A percentile compares a stretch with the other conserved stretches of the same genome.
Conservation (phyloP, 2,888 invertebrate species). For the Ctena decussata region DNA sequence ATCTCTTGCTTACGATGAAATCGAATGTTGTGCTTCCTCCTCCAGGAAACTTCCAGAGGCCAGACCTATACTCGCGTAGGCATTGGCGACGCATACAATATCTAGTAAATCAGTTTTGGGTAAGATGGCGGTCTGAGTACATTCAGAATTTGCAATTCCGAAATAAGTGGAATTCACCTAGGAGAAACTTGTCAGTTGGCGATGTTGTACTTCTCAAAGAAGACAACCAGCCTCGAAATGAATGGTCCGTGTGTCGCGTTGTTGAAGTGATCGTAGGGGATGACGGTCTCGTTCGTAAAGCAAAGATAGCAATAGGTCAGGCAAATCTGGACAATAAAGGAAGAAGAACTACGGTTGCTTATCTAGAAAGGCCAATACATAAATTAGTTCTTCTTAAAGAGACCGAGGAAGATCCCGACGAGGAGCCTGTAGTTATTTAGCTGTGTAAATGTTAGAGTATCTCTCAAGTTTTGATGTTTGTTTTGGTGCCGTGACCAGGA, state of each 20-base stretch:
- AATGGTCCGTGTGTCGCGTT: conserved; percentile 52
- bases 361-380: conserved; percentile 61
- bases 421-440: conserved; percentile 4
- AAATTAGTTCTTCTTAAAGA: conserved; percentile 49
- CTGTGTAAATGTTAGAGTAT: no score
- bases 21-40: conserved; percentile 48
- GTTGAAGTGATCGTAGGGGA: conserved; percentile 9
- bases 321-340: conserved; percentile 6
- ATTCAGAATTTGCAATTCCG: conserved; percentile 47
- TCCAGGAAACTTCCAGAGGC: conserved; percentile 57
- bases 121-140: conserved; percentile 64
- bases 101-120: conserved; percentile 67
- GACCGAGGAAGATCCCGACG: conserved; percentile 30
- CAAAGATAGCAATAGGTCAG: conserved; percentile 37
- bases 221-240: conserved; percentile 47
- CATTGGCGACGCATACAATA: conserved; percentile 64
- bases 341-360: conserved; percentile 10
- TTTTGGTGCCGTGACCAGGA: no score
- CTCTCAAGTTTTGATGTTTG: no score
- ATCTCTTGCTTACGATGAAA: conserved; percentile 64
- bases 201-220: conserved; percentile 67
- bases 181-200: conserved; percentile 47
- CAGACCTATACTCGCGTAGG: conserved; percentile 55
- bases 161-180: conserved; percentile 46
- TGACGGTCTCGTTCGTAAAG: conserved; percentile 54